Percentiles rank a stretch among this genome's conserved stretches.
Evolutionary conservation across 2,113 vertebrate species (phyloP).

Genomic region (Tricholaema leucomelas): DNA sequence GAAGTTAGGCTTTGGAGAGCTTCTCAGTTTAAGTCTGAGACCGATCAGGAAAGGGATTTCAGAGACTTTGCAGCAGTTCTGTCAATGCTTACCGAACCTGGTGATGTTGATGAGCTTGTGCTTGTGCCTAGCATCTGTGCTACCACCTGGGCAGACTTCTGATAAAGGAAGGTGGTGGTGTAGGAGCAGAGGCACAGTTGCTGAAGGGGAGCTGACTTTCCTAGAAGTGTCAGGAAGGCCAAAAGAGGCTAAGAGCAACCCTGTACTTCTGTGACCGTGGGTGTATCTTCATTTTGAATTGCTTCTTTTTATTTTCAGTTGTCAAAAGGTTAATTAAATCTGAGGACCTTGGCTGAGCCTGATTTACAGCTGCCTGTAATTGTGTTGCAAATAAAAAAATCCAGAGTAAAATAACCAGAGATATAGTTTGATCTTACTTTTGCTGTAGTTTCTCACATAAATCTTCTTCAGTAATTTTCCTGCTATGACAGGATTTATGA

Average conservation of each 20-base stretch:
- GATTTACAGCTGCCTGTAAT: constrained; percentile 14
- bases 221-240: neutral
- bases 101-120: neutral
- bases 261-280: neutral
- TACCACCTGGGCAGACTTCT: neutral
- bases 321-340: neutral
- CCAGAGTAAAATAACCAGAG: neutral
- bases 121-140: neutral
- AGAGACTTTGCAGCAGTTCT: neutral
- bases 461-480: constrained; percentile 29
- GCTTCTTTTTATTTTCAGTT: neutral
- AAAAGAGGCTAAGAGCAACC: neutral
- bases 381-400: neutral
- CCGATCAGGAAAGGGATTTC: neutral
- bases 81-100: neutral
- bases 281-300: neutral
- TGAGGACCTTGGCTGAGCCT: neutral
- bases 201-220: neutral
- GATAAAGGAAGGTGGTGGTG: neutral
- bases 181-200: neutral
- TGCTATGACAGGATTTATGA: constrained; percentile 16
- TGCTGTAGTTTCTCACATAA: constrained; percentile 8
- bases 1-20: neutral
- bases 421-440: neutral
- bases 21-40: neutral